These are phyloP conservation scores for Otus sunia DNA, from an alignment of 2,113 vertebrate species.

Conservation along the genomic window DNA sequence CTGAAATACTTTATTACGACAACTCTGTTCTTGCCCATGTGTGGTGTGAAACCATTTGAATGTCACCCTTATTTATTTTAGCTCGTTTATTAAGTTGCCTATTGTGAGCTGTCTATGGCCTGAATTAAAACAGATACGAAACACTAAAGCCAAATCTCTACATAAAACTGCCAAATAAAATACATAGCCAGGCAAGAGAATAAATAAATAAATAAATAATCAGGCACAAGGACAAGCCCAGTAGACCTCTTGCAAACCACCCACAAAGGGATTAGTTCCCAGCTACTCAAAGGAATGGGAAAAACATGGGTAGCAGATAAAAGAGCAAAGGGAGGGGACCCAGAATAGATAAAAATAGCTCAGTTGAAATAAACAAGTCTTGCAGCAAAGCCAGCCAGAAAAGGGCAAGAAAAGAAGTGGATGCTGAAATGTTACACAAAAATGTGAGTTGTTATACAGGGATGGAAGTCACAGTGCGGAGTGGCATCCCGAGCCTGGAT, in stretches of 20 bases:
- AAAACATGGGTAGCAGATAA: background rate
- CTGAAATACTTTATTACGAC: background rate
- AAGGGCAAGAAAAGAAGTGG: background rate
- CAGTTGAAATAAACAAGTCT: background rate
- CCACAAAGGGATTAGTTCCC: conserved; percentile 12
- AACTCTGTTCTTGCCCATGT: background rate
- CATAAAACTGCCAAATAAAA: conserved; percentile 19
- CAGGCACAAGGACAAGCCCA: background rate
- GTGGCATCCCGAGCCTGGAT: background rate
- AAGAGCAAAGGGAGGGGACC: background rate
- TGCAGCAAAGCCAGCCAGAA: background rate
- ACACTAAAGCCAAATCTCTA: background rate
- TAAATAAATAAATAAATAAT: background rate
- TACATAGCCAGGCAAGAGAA: background rate
- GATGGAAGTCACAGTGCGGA: background rate
- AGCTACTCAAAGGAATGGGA: background rate
- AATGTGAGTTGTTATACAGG: background rate
- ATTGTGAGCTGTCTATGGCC: background rate
- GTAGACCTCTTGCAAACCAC: background rate
- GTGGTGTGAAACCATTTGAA: conserved; percentile 1
- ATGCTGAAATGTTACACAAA: background rate
- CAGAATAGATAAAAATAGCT: conserved; percentile 16
- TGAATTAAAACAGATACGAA: background rate
- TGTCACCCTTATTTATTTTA: conserved; percentile 34
- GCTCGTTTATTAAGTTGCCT: background rate